Percentiles rank a stretch among this genome's conserved stretches.
These are phyloP conservation scores for Speoplatyrhinus poulsoni DNA, from an alignment of 2,113 vertebrate genomes.

Conservation along the genomic window DNA sequence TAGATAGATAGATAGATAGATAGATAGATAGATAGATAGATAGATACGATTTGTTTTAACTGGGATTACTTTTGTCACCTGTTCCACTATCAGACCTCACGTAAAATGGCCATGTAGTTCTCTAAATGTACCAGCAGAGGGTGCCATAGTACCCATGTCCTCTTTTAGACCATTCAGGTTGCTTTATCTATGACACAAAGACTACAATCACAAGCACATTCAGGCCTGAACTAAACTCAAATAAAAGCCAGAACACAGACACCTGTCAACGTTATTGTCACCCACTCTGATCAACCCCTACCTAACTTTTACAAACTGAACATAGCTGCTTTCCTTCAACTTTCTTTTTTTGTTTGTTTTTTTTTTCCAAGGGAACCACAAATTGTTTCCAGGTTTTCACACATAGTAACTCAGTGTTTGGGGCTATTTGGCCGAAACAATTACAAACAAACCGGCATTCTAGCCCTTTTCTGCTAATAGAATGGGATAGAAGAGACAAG, in stretches of 20 bases:
- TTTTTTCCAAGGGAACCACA: conserved; percentile 48
- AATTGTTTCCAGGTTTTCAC: conserved; percentile 67
- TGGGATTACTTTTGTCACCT: background rate
- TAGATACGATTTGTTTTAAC: too few species aligned
- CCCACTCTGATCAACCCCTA: conserved; percentile 28
- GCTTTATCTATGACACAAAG: background rate
- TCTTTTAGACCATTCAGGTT: background rate
- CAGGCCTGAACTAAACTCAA: background rate
- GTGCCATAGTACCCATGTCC: conserved; percentile 58
- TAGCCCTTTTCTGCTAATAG: conserved; percentile 45
- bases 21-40: too few species aligned
- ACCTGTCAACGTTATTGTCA: conserved; percentile 60
- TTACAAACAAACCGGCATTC: conserved; percentile 59
- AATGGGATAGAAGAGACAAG: conserved; percentile 39
- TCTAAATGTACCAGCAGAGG: conserved; percentile 58
- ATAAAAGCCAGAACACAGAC: conserved; percentile 34
- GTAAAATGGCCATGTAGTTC: conserved; percentile 20
- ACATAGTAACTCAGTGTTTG: conserved; percentile 64
- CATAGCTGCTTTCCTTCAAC: conserved; percentile 50
- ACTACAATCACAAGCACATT: background rate
- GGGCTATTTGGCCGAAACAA: conserved; percentile 64
- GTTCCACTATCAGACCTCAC: background rate
- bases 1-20: too few species aligned
- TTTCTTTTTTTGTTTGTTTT: conserved; percentile 20
- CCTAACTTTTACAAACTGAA: conserved; percentile 49